A percentile compares a stretch with the other conserved stretches of the same genome.
Evolutionary conservation across 1,140 invertebrate species (phyloP).

Genomic region (Planococcus citri): DNA sequence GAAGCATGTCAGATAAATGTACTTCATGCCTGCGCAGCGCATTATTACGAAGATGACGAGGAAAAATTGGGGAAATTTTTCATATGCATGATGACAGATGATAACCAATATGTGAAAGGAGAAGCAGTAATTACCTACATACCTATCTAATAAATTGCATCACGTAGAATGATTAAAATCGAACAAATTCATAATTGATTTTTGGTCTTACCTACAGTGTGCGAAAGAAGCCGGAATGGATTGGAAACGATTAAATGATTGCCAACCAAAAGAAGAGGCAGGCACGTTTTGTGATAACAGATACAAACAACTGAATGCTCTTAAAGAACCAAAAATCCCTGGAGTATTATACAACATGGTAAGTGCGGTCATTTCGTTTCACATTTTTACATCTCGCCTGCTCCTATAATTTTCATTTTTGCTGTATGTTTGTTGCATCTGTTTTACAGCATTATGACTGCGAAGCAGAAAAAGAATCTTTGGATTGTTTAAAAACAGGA

Average conservation of each 20-base stretch:
- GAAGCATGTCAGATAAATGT: neutral
- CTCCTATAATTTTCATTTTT: too few relatives aligned
- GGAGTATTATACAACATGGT: neutral
- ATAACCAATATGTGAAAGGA: neutral
- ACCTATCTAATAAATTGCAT: too few relatives aligned
- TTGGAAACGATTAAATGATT: neutral
- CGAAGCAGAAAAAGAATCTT: too few relatives aligned
- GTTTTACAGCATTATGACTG: too few relatives aligned
- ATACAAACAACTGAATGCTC: neutral
- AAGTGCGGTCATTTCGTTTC: neutral
- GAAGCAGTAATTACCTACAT: neutral
- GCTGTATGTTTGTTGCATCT: too few relatives aligned
- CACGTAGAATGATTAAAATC: too few relatives aligned
- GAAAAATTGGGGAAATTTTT: neutral
- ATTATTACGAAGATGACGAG: neutral
- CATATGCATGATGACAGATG: neutral
- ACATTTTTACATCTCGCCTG: too few relatives aligned
- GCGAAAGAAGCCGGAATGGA: neutral
- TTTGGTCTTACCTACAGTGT: neutral
- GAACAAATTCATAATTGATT: too few relatives aligned
- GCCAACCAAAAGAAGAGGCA: neutral
- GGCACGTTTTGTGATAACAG: neutral
- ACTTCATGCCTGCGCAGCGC: neutral
- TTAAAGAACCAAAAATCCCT: neutral
- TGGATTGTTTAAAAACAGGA: too few relatives aligned